Evolutionary conservation across 1,140 invertebrate genomes (phyloP), one percentile per base, ranked within the genome.

Genomic region (Zaprionus nigranus): DNA sequence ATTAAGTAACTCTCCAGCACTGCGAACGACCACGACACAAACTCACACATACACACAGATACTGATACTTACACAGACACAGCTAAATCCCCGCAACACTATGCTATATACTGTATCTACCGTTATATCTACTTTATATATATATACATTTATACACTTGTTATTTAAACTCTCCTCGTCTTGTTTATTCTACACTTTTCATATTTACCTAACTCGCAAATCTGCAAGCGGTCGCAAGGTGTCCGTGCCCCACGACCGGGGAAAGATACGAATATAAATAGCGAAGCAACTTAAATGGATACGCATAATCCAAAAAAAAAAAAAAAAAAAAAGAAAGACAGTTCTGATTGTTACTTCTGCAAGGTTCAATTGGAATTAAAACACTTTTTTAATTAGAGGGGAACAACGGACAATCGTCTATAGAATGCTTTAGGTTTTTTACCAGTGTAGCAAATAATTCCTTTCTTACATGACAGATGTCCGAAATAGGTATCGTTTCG

Each of bases 161-260:
- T 26, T 60, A 60, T 28, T 26, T n/a, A 60, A 46, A n/a, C 17
- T 30, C 24, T 61, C 11, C 24, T 46, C 11, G n/a, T n/a, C 46
- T 34, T 62, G 40, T 49, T 62, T 62, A 30, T 30, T 62, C 40
- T 30, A 51, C 46, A 51, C 46, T 62, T 34, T 56, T n/a, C 53
- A n/a, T 56, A 62, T 49, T 62, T 62, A 34, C 59, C 15, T 34
- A 36, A 43, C 59, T 43, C 15, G 30, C 36, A 43, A n/a, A 43
- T 62, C 30, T 26, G 46, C 46, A 20, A 49, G 9, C 46, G 46
- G 20, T 46, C 40, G 40, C 36, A 38, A 46, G 40, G 40, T 46
- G 40, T 46, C 40, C 40, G 40, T 46, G 13, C 58, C 17, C 12
- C 6, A 22, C 17, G 12, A 51, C 49, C 11, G 22, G 24, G 24